phyloP scores from a whole-genome alignment of 1,140 invertebrate genomes.

The Mamestra configurata region DNA sequence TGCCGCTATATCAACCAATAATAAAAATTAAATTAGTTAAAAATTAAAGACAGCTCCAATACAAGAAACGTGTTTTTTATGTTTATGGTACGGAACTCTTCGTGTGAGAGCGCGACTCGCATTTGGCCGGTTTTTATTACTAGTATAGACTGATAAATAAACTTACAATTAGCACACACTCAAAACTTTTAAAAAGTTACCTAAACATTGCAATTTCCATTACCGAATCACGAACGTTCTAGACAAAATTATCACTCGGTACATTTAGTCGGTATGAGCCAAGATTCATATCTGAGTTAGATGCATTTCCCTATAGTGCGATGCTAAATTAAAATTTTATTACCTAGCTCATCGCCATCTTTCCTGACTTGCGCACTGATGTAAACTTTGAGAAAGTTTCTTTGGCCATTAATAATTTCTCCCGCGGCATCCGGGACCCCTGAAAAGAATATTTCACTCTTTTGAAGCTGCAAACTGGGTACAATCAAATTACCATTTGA shows the following conservation, averaged over 20 bases:
- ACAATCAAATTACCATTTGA: slow-evolving; percentile 86
- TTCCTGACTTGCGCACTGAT: slow-evolving; percentile 54
- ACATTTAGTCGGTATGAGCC: slow-evolving; percentile 1
- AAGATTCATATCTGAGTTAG: slow-evolving; percentile 25
- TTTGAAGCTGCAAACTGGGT: slow-evolving; percentile 82
- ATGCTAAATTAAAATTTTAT: slow-evolving; percentile 39
- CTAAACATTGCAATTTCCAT: not conserved
- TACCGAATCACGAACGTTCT: not conserved
- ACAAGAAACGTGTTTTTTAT: too few species aligned
- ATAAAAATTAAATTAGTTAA: too few species aligned
- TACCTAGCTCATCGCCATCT: slow-evolving; percentile 41
- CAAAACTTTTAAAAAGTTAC: not conserved
- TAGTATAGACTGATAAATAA: too few species aligned
- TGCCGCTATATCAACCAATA: too few species aligned
- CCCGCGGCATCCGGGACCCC: slow-evolving; percentile 69
- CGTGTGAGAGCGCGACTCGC: too few species aligned
- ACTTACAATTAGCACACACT: too few species aligned
- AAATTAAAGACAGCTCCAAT: too few species aligned
- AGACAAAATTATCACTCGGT: not conserved
- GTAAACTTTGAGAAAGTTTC: slow-evolving; percentile 71
- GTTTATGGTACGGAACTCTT: too few species aligned
- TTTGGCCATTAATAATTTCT: slow-evolving; percentile 81
- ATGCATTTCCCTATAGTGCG: slow-evolving; percentile 41
- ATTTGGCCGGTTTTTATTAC: too few species aligned
- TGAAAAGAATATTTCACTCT: slow-evolving; percentile 85